phyloP scores from a whole-genome alignment of 2,888 invertebrate species.

The Mythimna vitellina region DNA sequence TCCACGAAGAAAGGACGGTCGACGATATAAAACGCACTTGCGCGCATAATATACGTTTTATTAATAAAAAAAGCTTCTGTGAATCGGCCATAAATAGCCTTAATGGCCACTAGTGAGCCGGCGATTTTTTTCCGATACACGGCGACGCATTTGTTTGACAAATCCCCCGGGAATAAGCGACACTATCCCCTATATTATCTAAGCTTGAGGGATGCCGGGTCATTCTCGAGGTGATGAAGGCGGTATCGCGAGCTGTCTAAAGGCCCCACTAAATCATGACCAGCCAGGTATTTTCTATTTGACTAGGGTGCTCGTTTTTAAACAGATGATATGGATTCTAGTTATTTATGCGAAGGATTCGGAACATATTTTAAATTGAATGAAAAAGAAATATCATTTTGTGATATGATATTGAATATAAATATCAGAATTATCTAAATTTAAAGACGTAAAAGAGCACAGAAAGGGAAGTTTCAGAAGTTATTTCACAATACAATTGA shows the following conservation, averaged over 20 bases:
- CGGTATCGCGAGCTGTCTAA: constrained; percentile 84
- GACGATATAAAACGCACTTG: constrained; percentile 89
- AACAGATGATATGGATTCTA: constrained; percentile 79
- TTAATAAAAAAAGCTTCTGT: constrained; percentile 89
- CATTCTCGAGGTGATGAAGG: constrained; percentile 89
- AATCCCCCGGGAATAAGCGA: constrained; percentile 87
- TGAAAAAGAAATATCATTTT: constrained; percentile 19
- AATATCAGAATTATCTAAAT: constrained; percentile 47
- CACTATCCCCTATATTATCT: constrained; percentile 87
- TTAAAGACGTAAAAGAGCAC: constrained; percentile 58
- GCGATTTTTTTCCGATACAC: constrained; percentile 89
- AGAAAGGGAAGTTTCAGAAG: constrained; percentile 67
- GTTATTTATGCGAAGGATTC: constrained; percentile 75
- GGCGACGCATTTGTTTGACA: constrained; percentile 89
- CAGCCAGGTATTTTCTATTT: constrained; percentile 83
- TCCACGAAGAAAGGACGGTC: constrained; percentile 82
- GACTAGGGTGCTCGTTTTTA: constrained; percentile 73
- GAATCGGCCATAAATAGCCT: constrained; percentile 90
- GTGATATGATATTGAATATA: constrained; percentile 42
- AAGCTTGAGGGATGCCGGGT: constrained; percentile 88
- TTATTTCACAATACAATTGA: constrained; percentile 79
- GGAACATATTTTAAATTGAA: constrained; percentile 20
- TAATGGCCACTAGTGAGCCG: constrained; percentile 88
- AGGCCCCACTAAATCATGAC: constrained; percentile 86
- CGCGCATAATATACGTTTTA: constrained; percentile 91